Percentiles rank a stretch among this genome's conserved stretches.
Conservation (phyloP, 1,140 invertebrate species). For the Hyles euphorbiae region DNA sequence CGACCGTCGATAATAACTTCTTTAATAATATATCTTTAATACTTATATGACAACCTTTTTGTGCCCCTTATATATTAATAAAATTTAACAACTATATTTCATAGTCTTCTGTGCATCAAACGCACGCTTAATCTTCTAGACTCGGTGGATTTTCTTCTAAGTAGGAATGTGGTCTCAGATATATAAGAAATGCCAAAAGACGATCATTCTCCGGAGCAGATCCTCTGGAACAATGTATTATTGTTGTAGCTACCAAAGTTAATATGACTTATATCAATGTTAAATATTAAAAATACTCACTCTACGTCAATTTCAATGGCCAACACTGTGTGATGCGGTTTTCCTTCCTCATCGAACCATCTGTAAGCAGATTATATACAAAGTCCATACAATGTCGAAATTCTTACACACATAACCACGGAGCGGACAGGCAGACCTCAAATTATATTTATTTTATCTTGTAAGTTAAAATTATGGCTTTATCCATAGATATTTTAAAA, state of each 20-base stretch:
- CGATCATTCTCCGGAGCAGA: constrained; percentile 45
- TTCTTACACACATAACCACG: neutral
- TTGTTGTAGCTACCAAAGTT: too few species aligned
- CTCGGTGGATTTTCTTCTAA: constrained; percentile 46
- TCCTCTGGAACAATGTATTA: constrained; percentile 34
- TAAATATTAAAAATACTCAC: constrained; percentile 29
- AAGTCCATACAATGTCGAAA: too few species aligned
- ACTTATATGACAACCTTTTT: constrained; percentile 10
- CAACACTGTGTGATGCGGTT: constrained; percentile 52
- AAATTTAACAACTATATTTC: neutral
- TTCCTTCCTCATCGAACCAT: constrained; percentile 61
- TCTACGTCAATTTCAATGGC: constrained; percentile 60
- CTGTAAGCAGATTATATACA: constrained; percentile 26
- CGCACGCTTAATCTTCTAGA: constrained; percentile 33
- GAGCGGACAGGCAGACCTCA: neutral
- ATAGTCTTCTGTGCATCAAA: neutral
- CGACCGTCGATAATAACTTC: neutral
- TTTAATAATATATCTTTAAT: constrained; percentile 1
- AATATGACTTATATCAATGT: too few species aligned
- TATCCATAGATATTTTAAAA: too few species aligned
- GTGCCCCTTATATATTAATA: constrained; percentile 3
- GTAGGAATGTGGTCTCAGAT: constrained; percentile 46
- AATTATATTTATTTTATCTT: too few species aligned
- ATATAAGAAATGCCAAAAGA: constrained; percentile 50
- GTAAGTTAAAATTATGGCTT: too few species aligned